phyloP scores from a whole-genome alignment of 2,797 vertebrate species.

The Poeciliopsis gracilis region DNA sequence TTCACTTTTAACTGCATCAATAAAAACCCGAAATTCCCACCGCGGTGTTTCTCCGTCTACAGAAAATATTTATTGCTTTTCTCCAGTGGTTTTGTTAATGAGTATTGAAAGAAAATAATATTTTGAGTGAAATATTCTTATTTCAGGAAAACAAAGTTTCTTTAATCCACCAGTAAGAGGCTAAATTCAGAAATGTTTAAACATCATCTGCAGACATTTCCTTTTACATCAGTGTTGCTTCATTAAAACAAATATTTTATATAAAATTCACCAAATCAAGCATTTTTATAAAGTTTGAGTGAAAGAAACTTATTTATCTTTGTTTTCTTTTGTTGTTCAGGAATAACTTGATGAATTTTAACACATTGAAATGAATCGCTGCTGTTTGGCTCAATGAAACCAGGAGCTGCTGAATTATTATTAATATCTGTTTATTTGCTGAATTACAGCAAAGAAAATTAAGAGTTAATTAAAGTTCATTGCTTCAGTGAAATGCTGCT shows the following conservation, averaged over 20 bases:
- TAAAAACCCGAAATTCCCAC: not conserved
- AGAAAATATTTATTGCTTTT: not conserved
- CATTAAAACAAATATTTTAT: not conserved
- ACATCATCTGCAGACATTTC: not conserved
- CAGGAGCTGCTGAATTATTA: not conserved
- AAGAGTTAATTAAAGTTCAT: not conserved
- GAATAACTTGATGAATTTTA: not conserved
- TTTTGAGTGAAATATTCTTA: not conserved
- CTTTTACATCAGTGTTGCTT: not conserved
- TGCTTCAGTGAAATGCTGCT: not conserved
- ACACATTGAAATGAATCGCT: not conserved
- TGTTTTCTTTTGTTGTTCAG: not conserved
- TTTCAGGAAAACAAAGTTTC: not conserved
- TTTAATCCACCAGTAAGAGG: not conserved
- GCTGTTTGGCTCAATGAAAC: not conserved
- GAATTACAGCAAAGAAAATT: too few species aligned
- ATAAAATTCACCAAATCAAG: not conserved
- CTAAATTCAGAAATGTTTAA: not conserved
- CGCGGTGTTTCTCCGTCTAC: not conserved
- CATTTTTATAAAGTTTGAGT: not conserved
- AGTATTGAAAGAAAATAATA: not conserved
- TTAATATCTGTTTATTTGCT: too few species aligned
- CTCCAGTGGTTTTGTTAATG: not conserved
- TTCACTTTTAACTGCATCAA: not conserved
- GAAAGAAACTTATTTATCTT: not conserved